Evolutionary conservation across 2,113 vertebrate genomes (phyloP).

Genomic region (Machaerirhynchus nigripectus): DNA sequence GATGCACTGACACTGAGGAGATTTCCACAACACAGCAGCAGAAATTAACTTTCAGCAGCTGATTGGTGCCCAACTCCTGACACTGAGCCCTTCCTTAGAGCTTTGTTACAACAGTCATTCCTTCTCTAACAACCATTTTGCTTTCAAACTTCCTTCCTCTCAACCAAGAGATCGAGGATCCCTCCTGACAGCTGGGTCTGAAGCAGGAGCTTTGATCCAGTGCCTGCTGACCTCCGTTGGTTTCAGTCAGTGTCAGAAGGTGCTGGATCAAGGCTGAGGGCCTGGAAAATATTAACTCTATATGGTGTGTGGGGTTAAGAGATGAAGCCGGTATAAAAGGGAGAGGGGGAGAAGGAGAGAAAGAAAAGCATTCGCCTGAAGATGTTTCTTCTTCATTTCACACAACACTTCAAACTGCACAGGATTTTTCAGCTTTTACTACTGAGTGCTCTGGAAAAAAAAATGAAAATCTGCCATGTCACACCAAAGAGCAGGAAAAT

Average conservation of each 20-base stretch:
- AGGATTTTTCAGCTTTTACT: background rate
- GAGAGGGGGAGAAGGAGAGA: background rate
- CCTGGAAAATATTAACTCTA: background rate
- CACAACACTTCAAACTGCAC: background rate
- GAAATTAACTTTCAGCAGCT: background rate
- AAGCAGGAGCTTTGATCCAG: background rate
- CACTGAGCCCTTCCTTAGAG: background rate
- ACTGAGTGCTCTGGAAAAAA: background rate
- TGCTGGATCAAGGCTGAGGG: conserved; percentile 4
- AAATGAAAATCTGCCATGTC: background rate
- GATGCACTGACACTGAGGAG: background rate
- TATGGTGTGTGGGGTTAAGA: background rate
- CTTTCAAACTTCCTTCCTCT: background rate
- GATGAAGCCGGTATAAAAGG: background rate
- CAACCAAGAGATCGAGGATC: background rate
- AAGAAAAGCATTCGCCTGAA: background rate
- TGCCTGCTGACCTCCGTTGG: background rate
- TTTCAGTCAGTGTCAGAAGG: background rate
- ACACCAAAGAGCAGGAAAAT: background rate
- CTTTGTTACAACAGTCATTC: background rate
- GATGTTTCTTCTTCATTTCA: background rate
- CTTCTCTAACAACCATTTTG: background rate
- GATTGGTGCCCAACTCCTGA: background rate
- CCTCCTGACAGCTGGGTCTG: background rate
- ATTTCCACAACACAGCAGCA: background rate